These are phyloP conservation scores for Petrolisthes manimaculis DNA, from an alignment of 2,888 invertebrate genomes.

Conservation along the genomic window DNA sequence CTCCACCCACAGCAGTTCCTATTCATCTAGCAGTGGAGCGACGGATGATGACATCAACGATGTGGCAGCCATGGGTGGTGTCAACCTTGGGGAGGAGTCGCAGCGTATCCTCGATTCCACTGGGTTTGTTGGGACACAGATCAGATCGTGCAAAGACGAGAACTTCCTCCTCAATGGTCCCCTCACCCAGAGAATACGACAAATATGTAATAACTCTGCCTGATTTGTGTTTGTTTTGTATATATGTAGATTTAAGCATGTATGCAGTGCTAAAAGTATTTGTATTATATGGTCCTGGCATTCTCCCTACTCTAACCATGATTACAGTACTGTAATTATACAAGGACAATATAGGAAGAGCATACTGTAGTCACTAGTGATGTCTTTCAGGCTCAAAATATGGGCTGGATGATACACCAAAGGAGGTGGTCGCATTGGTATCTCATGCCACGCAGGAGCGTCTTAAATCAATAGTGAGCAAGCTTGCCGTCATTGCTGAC, in stretches of 20 bases:
- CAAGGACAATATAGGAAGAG: background rate
- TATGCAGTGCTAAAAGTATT: background rate
- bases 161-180: conserved; percentile 83
- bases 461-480: conserved; percentile 89
- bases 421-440: conserved; percentile 89
- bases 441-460: conserved; percentile 96
- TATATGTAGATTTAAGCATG: background rate
- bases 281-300: background rate
- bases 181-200: conserved; percentile 82
- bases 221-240: background rate
- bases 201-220: conserved; percentile 74
- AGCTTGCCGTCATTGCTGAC: conserved; percentile 91
- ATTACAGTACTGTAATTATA: background rate
- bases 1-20: conserved; percentile 69
- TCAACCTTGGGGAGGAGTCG: conserved; percentile 95
- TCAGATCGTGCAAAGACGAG: conserved; percentile 93
- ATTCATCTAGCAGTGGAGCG: conserved; percentile 60
- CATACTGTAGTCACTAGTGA: conserved; percentile 21
- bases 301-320: background rate
- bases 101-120: conserved; percentile 93
- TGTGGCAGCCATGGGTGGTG: conserved; percentile 98
- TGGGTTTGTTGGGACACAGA: conserved; percentile 89
- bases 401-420: conserved; percentile 86
- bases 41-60: conserved; percentile 98
- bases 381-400: conserved; percentile 74